Evolutionary conservation across 1,140 invertebrate species (phyloP).

Genomic region (Calosoma granatense): DNA sequence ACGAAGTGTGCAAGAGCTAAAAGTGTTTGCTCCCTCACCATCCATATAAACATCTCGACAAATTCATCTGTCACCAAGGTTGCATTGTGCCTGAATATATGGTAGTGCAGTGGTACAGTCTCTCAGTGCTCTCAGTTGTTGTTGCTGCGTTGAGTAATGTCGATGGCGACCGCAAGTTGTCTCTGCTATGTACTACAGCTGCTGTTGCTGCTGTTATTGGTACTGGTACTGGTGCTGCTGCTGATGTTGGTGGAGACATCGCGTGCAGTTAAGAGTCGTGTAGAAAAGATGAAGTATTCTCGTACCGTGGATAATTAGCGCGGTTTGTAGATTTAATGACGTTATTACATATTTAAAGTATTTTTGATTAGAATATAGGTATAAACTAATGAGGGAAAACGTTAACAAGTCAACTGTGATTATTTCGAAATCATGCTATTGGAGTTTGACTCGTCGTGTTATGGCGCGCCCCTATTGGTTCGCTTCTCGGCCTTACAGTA

Average conservation of each 20-base stretch:
- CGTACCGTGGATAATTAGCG: not conserved
- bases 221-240: not conserved
- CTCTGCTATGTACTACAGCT: too few relatives aligned
- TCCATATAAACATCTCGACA: too few relatives aligned
- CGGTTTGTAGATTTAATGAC: conserved; percentile 7
- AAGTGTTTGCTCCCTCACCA: too few relatives aligned
- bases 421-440: conserved; percentile 9
- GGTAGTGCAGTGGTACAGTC: too few relatives aligned
- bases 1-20: too few relatives aligned
- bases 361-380: conserved; percentile 8
- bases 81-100: too few relatives aligned
- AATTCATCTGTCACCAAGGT: too few relatives aligned
- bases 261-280: not conserved
- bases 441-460: conserved; percentile 1
- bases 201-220: too few relatives aligned
- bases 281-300: not conserved
- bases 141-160: too few relatives aligned
- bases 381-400: conserved; percentile 6
- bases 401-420: conserved; percentile 6
- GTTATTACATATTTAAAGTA: conserved; percentile 9
- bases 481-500: not conserved
- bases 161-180: too few relatives aligned
- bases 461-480: conserved; percentile 1
- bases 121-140: too few relatives aligned
- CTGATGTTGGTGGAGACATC: not conserved